Percentiles rank a stretch among this genome's conserved stretches.
Conservation (phyloP, 2,113 vertebrate genomes). For the Gobiocypris rarus region DNA sequence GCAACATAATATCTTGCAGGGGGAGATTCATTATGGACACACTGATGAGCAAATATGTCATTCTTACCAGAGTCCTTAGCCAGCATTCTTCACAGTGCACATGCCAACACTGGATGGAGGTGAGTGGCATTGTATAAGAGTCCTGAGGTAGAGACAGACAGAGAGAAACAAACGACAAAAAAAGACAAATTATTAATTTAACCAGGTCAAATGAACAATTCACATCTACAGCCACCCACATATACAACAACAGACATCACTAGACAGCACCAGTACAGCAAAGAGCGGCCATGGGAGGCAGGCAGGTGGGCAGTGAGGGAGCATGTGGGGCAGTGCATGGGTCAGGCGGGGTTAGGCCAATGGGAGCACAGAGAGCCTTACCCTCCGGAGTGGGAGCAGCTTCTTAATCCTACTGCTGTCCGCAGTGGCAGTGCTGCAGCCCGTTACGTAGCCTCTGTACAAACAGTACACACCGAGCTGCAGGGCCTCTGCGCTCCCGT, state of each 20-base stretch:
- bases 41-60: not conserved
- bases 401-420: conserved; percentile 76
- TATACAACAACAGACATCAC: conserved; percentile 46
- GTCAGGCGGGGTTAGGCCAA: conserved; percentile 85
- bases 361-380: conserved; percentile 75
- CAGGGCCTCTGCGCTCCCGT: conserved; percentile 74
- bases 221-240: conserved; percentile 41
- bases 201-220: not conserved
- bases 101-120: conserved; percentile 99
- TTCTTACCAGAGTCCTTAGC: conserved; percentile 96
- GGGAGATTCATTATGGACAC: too few relatives aligned
- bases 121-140: conserved; percentile 97
- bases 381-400: conserved; percentile 79
- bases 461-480: conserved; percentile 80
- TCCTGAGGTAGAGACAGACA: conserved; percentile 79
- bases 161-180: not conserved
- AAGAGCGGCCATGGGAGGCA: not conserved
- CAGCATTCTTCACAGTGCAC: conserved; percentile 99
- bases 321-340: conserved; percentile 60
- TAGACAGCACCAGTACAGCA: conserved; percentile 38
- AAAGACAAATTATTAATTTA: not conserved
- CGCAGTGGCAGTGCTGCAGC: conserved; percentile 68
- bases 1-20: not conserved
- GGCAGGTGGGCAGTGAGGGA: conserved; percentile 54
- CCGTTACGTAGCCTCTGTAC: conserved; percentile 81